Conservation (phyloP, 2,113 vertebrate genomes). For the Crypturellus undulatus region DNA sequence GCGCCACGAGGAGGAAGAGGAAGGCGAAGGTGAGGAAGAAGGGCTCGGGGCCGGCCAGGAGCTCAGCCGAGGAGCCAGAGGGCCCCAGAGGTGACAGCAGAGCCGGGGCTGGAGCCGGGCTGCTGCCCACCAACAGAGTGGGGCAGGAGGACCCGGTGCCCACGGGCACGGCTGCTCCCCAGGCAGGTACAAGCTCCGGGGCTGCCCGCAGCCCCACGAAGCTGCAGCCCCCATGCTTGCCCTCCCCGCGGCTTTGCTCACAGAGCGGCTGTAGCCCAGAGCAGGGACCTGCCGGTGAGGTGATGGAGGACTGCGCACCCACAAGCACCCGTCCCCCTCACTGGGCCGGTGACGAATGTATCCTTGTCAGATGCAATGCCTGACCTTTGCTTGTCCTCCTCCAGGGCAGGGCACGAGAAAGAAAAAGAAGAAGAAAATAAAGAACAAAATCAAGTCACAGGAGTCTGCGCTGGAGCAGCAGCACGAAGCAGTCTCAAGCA, state of each 20-base stretch:
- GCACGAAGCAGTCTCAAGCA: constrained; percentile 80
- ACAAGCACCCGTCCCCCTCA: background rate
- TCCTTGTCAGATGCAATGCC: background rate
- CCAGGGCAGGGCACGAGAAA: constrained; percentile 75
- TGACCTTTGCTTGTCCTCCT: background rate
- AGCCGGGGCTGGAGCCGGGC: background rate
- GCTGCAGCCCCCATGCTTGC: rapidly evolving
- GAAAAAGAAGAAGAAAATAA: constrained; percentile 84
- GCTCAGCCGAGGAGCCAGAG: background rate
- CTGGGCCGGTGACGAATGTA: background rate
- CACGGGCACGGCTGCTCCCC: rapidly evolving
- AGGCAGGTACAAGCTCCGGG: constrained; percentile 11
- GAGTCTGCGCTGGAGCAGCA: constrained; percentile 61
- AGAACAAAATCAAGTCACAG: constrained; percentile 87
- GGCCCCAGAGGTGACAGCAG: constrained; percentile 54
- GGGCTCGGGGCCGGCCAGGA: background rate
- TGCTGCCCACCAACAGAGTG: constrained; percentile 32
- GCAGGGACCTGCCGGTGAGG: rapidly evolving
- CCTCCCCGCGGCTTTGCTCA: background rate
- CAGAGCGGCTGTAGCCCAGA: background rate
- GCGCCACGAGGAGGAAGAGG: constrained; percentile 74
- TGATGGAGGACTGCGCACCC: background rate
- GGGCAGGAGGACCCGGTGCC: background rate
- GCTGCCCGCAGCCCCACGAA: too few species aligned
- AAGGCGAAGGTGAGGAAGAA: constrained; percentile 67